Percentiles rank a stretch among this genome's conserved stretches.
Evolutionary conservation across 2,888 invertebrate species (phyloP).

Genomic region (Drosophila histrio): DNA sequence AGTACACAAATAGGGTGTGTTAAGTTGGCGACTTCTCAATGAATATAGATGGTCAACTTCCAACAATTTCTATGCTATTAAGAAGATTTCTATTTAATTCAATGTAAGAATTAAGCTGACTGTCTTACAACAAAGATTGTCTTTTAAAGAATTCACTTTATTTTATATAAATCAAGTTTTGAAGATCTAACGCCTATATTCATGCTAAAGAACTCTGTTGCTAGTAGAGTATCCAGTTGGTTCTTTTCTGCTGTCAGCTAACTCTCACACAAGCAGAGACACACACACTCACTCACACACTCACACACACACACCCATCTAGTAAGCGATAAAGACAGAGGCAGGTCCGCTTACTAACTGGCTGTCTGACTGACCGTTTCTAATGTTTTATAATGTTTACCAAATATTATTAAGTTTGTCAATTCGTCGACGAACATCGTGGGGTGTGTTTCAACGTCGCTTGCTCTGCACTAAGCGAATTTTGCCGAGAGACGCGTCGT

Average conservation of each 20-base stretch:
- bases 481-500: slow-evolving; percentile 69
- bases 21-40: too few relatives aligned
- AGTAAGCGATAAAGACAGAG: slow-evolving; percentile 6
- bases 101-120: neutral
- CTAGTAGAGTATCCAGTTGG: slow-evolving; percentile 39
- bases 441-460: slow-evolving; percentile 81
- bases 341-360: slow-evolving; percentile 31
- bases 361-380: slow-evolving; percentile 49
- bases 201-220: slow-evolving; percentile 3
- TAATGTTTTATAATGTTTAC: slow-evolving; percentile 83
- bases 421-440: slow-evolving; percentile 82
- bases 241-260: slow-evolving; percentile 24
- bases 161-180: too few relatives aligned
- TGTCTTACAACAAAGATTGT: too few relatives aligned
- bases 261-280: slow-evolving; percentile 9
- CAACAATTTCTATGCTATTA: too few relatives aligned
- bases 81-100: neutral
- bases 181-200: too few relatives aligned
- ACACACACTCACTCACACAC: slow-evolving; percentile 5
- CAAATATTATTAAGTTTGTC: slow-evolving; percentile 81
- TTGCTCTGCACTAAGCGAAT: slow-evolving; percentile 59
- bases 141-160: too few relatives aligned
- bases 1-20: neutral
- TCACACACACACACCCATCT: slow-evolving; percentile 3
- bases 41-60: too few relatives aligned